phyloP scores from a whole-genome alignment of 2,797 vertebrate genomes.

The Sebastes baramenuke region DNA sequence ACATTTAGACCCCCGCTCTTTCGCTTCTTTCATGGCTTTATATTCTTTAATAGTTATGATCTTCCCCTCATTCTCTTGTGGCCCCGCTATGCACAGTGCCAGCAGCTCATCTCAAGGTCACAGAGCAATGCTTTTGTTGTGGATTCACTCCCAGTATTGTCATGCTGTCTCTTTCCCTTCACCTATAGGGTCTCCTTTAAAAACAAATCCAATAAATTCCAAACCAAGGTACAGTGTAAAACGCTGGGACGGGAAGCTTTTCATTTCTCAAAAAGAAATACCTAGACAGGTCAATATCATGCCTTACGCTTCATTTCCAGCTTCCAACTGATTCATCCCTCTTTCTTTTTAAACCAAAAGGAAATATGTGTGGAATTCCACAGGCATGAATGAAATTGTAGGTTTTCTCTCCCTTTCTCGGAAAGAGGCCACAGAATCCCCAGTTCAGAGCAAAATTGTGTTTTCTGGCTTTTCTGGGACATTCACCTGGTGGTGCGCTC shows the following conservation, averaged over 20 bases:
- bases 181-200: slow-evolving; percentile 6
- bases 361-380: slow-evolving; percentile 49
- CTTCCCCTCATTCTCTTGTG: slow-evolving; percentile 10
- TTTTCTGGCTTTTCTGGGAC: slow-evolving; percentile 72
- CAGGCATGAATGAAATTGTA: slow-evolving; percentile 33
- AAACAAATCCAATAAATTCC: slow-evolving; percentile 24
- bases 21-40: slow-evolving; percentile 16
- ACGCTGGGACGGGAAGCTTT: neutral
- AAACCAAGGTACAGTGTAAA: slow-evolving; percentile 23
- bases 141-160: slow-evolving; percentile 33
- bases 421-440: slow-evolving; percentile 64
- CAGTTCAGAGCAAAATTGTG: slow-evolving; percentile 50
- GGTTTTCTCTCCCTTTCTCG: slow-evolving; percentile 13
- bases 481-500: slow-evolving; percentile 63
- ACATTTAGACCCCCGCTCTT: neutral
- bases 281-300: slow-evolving; percentile 20
- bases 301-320: slow-evolving; percentile 28
- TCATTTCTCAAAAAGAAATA: neutral
- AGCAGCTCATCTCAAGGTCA: slow-evolving; percentile 61
- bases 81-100: slow-evolving; percentile 11
- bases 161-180: slow-evolving; percentile 19
- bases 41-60: slow-evolving; percentile 39
- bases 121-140: slow-evolving; percentile 34
- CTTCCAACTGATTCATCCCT: slow-evolving; percentile 2
- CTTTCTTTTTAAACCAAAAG: slow-evolving; percentile 31